Evolutionary conservation across 1,140 invertebrate species (phyloP), one percentile per base, ranked within the genome.

Genomic region (Diabrotica undecimpunctata): DNA sequence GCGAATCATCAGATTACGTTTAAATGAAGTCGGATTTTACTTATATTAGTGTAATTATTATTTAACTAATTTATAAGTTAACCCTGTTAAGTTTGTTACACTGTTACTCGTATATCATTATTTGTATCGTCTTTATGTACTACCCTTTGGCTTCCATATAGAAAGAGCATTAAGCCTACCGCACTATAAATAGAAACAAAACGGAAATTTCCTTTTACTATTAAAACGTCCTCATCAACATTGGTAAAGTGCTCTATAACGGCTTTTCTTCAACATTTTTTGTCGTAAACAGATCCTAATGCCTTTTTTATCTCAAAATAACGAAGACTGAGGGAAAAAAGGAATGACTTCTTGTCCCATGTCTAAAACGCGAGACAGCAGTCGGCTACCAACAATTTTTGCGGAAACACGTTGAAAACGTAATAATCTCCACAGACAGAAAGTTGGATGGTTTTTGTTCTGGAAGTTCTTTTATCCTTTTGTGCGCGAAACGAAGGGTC

Each of bases 221-320:
- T 46, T 46, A 46, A 46, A 46, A 46, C 41, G 41, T 46, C n/a
- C 41, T 46, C 41, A 10, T 46, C n/a, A 46, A 46, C 41, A 5
- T 46, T 46, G n/a, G 41, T 46, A 46, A 46, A 46, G 41, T 46
- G 41, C 41, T 46, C 41, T 46, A 46, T 46, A 46, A 46, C 41
- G 41, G 41, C 5, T 46, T 46, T 46, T n/a, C n/a, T 46, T n/a
- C 8, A 46, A 8, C 41, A 46, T 46, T 46, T 46, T 46, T 46
- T 46, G 41, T 5, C 41, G 41, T 46, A 46, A 46, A 46, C 41
- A 46, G 41, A 46, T 46, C 41, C 41, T 46, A 46, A 46, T 46
- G 41, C 41, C 41, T 46, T 46, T 46, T 46, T 46, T 46, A 46
- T n/a, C n/a, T 46, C 41, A 10, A 46, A 46, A 46, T 46, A 46